Evolutionary conservation across 2,113 vertebrate species (phyloP), one percentile per base, ranked within the genome.

Genomic region (Marmota flaviventris): DNA sequence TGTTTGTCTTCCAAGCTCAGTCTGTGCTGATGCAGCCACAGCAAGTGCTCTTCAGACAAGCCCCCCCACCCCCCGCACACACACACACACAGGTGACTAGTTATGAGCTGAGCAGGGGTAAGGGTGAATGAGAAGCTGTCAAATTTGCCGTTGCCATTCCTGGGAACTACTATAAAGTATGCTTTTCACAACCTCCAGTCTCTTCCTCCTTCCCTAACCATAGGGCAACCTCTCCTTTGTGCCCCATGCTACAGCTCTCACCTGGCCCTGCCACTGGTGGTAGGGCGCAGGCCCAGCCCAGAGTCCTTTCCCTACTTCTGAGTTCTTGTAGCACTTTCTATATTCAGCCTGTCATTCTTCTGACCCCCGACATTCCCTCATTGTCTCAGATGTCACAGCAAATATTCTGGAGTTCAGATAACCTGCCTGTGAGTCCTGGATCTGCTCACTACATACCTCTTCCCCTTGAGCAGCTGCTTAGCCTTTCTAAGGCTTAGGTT

Each of bases 131-230:
- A 48, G 42, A 75, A 77, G 82, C 13, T 75, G 45, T 39, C 37
- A 86, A 77, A 76, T 48, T 56, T 85, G 85, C 78, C 27, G 17
- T 2, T 77, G 45, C 70, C 58, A 22, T 81, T 76, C 67, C 95
- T 69, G 90, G 78, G 84, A 92, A 93, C 53, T 4, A 77, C 84
- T 32, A 61, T 58, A 70, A 95, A 83, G 76, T 27, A 11, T 93
- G 81, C 42, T 95, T 45, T 85, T 94, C 18, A 51, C 16, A 70
- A 4, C 51, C 29, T 27, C 56, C 11, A 42, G 56, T 58, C 56
- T 58, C 56, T 56, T 18, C 82, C 48, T 39, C 8, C 76, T 25
- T 58, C 69, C 67, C 70, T 61, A 17, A 61, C 48, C 37, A 0
- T 3, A 0, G 8, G 79, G 24, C 91, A 34, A 63, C 25, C 51